Evolutionary conservation across 1,140 invertebrate genomes (phyloP), one percentile per base, ranked within the genome.

Genomic region (Pseudomyrmex cubaensis): DNA sequence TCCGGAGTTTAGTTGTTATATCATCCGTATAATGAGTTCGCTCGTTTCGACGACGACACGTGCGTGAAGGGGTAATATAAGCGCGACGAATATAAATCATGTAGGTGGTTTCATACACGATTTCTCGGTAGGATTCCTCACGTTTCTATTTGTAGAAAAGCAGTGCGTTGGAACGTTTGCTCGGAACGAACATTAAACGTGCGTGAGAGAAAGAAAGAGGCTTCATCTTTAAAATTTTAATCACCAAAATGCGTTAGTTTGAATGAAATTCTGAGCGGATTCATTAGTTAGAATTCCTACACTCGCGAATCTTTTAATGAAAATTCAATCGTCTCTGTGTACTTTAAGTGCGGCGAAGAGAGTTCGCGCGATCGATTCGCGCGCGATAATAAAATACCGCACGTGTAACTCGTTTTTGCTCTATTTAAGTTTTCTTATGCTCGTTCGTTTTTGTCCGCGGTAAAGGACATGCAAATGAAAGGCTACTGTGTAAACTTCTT

Each of bases 1-100:
- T 52, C 8, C 10, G 8, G 67, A 52, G 35, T 61, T 61, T 22
- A 61, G 17, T 61, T 74, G 44, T 74, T 74, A 74, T 74, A 20
- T 4, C 15, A 48, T 54, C 15, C 13, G 22, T 7, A 10, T 57
- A 35, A 57, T 44, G 44, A 8, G 61, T 46, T 13, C 44, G 10
- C 44, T 48, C 57, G n/a, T 15, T 25, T 61, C 20, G 35, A 22
- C 35, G 13, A 59, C 20, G 70, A 10, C 54, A 73, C 70, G 44
- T 61, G 56, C 35, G 35, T 59, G 8, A 15, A 17, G 17, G 72
- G 4, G 48, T 74, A 48, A 61, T 59, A 15, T 35, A 35, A 35
- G 5, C 13, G 35, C 35, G 13, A 61, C 46, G 20, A 44, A 48
- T 61, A 8, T 75, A 50, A n/a, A 75, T 63, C n/a, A 44, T 13